phyloP scores from a whole-genome alignment of 2,888 invertebrate genomes.

The Leuctra nigra region DNA sequence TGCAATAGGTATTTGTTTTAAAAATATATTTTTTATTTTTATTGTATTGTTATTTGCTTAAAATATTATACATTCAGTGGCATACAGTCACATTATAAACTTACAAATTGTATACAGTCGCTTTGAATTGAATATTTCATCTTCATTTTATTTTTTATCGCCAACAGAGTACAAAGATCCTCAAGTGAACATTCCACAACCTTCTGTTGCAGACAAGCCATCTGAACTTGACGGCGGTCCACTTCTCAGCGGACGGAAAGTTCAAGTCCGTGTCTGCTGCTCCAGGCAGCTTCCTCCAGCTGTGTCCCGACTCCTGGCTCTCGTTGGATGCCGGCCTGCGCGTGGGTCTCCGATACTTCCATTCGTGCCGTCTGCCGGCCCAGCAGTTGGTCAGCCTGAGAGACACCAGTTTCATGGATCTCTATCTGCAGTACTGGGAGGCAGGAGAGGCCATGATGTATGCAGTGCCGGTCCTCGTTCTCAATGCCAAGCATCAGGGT shows the following conservation, averaged over 20 bases:
- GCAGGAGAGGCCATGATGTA: conserved; percentile 43
- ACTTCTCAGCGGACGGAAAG: conserved; percentile 40
- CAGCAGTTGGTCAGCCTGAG: conserved; percentile 38
- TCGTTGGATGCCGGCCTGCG: conserved; percentile 35
- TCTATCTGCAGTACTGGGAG: conserved; percentile 45
- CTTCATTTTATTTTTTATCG: too few relatives aligned
- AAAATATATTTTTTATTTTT: too few relatives aligned
- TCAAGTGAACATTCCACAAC: too few relatives aligned
- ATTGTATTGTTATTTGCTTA: too few relatives aligned
- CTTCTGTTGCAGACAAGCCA: conserved; percentile 38
- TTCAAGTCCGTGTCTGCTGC: conserved; percentile 38
- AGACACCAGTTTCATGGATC: conserved; percentile 46
- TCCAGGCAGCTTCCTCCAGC: conserved; percentile 31
- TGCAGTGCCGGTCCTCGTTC: conserved; percentile 50
- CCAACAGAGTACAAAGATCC: too few relatives aligned
- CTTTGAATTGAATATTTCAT: too few relatives aligned
- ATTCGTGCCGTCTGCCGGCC: conserved; percentile 37
- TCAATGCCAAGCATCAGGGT: conserved; percentile 42
- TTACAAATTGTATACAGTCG: too few relatives aligned
- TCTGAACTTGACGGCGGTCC: conserved; percentile 42
- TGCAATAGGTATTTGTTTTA: too few relatives aligned
- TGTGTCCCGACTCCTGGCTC: conserved; percentile 35
- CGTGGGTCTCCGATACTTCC: conserved; percentile 40
- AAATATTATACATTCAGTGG: too few relatives aligned
- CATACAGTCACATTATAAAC: too few relatives aligned